Percentiles rank a stretch among this genome's conserved stretches.
These are phyloP conservation scores for Coilia nasus DNA, from an alignment of 2,797 vertebrate species.

Conservation along the genomic window DNA sequence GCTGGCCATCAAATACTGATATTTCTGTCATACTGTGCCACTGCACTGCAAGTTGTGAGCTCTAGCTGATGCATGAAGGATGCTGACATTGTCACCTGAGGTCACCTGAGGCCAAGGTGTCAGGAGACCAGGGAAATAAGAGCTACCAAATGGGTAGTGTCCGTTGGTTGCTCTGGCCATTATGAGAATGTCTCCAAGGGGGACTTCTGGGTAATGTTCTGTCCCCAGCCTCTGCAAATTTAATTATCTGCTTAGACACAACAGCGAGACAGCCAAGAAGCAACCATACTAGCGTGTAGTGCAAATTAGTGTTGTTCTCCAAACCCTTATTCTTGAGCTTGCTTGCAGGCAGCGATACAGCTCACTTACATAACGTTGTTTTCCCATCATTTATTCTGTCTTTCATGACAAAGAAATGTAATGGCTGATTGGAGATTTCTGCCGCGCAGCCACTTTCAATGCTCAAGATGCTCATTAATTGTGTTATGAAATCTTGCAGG, in stretches of 20 bases:
- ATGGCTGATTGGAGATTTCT: neutral
- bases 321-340: constrained; percentile 1
- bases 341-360: neutral
- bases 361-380: constrained; percentile 37
- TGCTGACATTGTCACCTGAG: neutral
- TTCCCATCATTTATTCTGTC: neutral
- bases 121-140: neutral
- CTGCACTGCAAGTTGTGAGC: neutral
- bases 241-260: constrained; percentile 24
- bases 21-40: neutral
- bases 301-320: constrained; percentile 17
- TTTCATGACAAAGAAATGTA: neutral
- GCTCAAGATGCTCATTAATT: neutral
- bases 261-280: neutral
- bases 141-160: neutral
- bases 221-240: constrained; percentile 28
- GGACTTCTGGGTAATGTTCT: constrained; percentile 25
- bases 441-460: neutral
- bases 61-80: neutral
- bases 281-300: neutral
- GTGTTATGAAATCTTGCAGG: constrained; percentile 6
- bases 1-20: neutral
- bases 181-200: neutral
- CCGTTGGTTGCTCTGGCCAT: neutral
- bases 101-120: neutral